These are phyloP conservation scores for Cuculus canorus DNA, from an alignment of 2,797 vertebrate species.

Conservation along the genomic window DNA sequence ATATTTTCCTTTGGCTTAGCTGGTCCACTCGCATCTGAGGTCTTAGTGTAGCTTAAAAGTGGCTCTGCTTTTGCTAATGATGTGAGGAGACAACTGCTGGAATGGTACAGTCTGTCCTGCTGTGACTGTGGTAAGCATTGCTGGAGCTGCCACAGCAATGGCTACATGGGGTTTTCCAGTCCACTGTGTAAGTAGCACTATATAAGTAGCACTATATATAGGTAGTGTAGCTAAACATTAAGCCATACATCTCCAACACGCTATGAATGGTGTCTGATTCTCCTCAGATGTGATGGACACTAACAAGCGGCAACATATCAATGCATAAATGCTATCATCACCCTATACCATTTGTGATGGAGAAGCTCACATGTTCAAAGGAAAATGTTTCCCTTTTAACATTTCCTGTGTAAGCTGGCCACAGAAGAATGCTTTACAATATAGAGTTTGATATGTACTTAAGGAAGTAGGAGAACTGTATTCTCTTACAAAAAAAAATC, in stretches of 20 bases:
- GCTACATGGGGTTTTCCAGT: accelerated
- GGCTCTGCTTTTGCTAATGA: background rate
- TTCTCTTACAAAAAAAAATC: background rate
- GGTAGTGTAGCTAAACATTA: background rate
- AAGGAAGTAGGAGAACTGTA: background rate
- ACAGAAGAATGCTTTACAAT: background rate
- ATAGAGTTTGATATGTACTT: background rate
- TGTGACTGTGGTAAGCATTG: accelerated
- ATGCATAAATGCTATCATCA: background rate
- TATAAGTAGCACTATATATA: background rate
- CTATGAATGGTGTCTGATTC: background rate
- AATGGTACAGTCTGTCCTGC: accelerated
- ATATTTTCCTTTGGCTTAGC: background rate
- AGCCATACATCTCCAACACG: background rate
- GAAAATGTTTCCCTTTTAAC: background rate
- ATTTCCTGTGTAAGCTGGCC: background rate
- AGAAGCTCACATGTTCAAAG: background rate
- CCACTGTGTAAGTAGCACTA: background rate
- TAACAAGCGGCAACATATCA: background rate
- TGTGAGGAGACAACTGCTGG: too few relatives aligned
- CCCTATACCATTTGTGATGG: background rate
- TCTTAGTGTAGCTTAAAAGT: background rate
- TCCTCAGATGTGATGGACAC: background rate
- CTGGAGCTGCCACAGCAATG: background rate
- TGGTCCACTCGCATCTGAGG: background rate